These are phyloP conservation scores for Tenodera sinensis DNA, from an alignment of 2,888 invertebrate genomes.

Conservation along the genomic window DNA sequence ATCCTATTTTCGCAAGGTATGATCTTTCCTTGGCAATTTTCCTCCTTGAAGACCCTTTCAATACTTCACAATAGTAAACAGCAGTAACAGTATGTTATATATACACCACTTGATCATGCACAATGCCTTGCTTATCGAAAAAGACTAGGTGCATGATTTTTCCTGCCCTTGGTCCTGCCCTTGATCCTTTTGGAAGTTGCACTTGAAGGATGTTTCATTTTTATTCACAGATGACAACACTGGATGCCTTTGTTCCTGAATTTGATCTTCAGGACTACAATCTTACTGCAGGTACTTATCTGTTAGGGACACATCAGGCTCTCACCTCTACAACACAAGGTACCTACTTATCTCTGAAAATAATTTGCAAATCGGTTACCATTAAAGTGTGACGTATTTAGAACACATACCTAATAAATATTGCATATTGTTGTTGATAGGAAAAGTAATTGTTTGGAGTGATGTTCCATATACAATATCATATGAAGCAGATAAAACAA, in stretches of 20 bases:
- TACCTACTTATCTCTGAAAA: not conserved
- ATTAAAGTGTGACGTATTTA: not conserved
- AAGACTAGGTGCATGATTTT: too few relatives aligned
- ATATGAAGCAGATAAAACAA: not conserved
- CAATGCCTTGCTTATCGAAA: too few relatives aligned
- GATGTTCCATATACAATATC: constrained; percentile 7
- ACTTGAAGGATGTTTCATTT: too few relatives aligned
- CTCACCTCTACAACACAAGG: constrained; percentile 42
- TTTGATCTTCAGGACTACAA: not conserved
- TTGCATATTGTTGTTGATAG: not conserved
- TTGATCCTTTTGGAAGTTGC: too few relatives aligned
- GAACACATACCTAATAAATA: not conserved
- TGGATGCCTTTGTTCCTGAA: not conserved
- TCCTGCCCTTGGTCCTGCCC: too few relatives aligned
- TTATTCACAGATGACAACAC: not conserved
- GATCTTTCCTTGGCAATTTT: too few relatives aligned
- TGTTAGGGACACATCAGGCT: constrained; percentile 47
- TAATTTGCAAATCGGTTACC: not conserved
- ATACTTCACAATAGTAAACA: too few relatives aligned
- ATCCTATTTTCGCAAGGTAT: too few relatives aligned
- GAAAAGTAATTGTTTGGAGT: constrained; percentile 25
- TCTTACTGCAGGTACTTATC: not conserved
- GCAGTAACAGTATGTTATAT: too few relatives aligned
- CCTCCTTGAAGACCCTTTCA: too few relatives aligned
- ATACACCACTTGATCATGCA: too few relatives aligned